phyloP scores from a whole-genome alignment of 2,797 vertebrate genomes.

The Tamandua tetradactyla region DNA sequence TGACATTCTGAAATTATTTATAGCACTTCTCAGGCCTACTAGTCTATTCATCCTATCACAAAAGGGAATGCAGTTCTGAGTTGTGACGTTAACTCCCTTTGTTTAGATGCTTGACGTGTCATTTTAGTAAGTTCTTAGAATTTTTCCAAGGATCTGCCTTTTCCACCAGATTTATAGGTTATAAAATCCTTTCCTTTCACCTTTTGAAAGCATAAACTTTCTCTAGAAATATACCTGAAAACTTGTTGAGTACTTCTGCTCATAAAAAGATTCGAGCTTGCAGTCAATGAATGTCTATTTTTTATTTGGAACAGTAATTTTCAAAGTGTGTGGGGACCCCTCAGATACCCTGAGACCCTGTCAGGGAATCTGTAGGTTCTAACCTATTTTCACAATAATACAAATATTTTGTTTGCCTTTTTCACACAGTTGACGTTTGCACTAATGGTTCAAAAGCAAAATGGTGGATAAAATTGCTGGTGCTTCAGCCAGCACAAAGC shows the following conservation, averaged over 20 bases:
- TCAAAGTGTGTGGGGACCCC: not conserved
- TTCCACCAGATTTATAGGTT: not conserved
- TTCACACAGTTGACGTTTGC: not conserved
- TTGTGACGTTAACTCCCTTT: not conserved
- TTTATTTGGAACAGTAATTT: not conserved
- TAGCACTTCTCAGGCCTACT: not conserved
- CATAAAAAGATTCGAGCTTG: not conserved
- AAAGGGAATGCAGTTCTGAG: not conserved
- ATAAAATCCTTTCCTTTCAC: not conserved
- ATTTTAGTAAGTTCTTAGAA: conserved; percentile 10
- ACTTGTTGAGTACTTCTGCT: not conserved
- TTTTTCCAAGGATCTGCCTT: not conserved
- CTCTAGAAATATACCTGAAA: not conserved
- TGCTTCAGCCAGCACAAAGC: not conserved
- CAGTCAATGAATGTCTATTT: not conserved
- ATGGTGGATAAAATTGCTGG: not conserved
- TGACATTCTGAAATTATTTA: no score
- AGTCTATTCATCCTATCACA: not conserved
- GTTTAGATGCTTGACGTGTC: not conserved
- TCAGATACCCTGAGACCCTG: not conserved
- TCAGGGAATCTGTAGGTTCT: not conserved
- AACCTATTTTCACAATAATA: not conserved
- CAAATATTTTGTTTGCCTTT: not conserved
- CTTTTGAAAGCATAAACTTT: not conserved
- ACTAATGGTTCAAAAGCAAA: not conserved